Base-by-base conservation (phyloP, 1,140 invertebrate genomes). In the Stegodyphus dumicola region DNA sequence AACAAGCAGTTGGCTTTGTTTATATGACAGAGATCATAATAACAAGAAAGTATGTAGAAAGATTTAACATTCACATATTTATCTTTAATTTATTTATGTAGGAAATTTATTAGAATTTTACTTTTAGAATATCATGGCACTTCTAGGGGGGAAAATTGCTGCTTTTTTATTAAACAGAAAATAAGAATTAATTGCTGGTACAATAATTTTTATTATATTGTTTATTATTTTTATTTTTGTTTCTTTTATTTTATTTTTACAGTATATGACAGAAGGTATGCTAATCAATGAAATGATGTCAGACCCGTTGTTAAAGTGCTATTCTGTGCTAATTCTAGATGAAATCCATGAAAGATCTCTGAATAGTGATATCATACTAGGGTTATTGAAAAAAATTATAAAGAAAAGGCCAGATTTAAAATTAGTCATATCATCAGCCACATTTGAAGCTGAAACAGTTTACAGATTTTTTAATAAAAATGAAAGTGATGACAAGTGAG, bases 201-300 rank as follows among this genome's bases (percentile, higher is more conserved):
- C 33, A 33, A 33, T 33, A 33, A 33, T 33, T 33, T 33, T 33
- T 33, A 33, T 33, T 33, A 33, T 33, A 33, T 33, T n/a, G n/a
- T n/a, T n/a, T n/a, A n/a, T n/a, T n/a, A n/a, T n/a, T 56, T 7
- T 60, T 60, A 15, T 64, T 13, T 13, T 10, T 84, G 6, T 77
- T 53, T 60, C 9, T 60, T 60, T 10, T 60, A 2, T 60, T 60
- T 60, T 60, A 54, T 48, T 15, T 13, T 88, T 85, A 88, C 90
- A 96, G 94, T 99, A 95, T 89, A 94, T 99, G 93, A 99, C 98
- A 0, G 98, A 99, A 92, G 98, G 98, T 5, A 95, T 99, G 87
- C 90, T 99, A 10, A 92, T 99, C 7, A 91, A 96, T 64, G 98
- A 99, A 92, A 96, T 99, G 93, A 97, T 99, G 93, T 93, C 93